Evolutionary conservation across 2,113 vertebrate genomes (phyloP).

Genomic region (Chrysemys picta): DNA sequence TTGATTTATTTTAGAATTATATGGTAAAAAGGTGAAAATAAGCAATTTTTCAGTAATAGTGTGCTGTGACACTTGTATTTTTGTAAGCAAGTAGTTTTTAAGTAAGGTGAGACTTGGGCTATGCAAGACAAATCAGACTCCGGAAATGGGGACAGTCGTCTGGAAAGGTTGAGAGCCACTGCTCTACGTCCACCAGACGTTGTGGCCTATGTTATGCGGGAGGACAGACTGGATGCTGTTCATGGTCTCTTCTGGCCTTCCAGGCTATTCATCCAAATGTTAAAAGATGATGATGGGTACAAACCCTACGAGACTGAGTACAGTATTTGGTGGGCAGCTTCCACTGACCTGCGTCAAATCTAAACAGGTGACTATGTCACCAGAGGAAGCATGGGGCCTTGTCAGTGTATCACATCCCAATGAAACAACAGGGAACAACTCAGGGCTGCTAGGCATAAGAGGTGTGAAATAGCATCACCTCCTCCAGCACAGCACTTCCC

Average conservation of each 20-base stretch:
- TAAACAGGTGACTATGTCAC: background rate
- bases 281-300: background rate
- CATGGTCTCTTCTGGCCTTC: background rate
- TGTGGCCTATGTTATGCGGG: background rate
- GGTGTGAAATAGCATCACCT: background rate
- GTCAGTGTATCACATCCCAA: background rate
- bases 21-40: no score
- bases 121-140: no score
- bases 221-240: background rate
- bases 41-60: no score
- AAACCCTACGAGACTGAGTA: background rate
- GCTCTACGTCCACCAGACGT: background rate
- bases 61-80: no score
- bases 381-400: no score
- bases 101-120: no score
- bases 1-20: no score
- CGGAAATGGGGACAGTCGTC: no score
- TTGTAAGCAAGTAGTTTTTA: no score
- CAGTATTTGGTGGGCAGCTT: background rate
- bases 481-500: background rate
- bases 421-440: background rate
- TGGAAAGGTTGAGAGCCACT: no score
- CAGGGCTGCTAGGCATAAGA: background rate
- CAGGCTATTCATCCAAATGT: background rate
- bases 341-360: background rate